Base-by-base conservation (phyloP, 2,888 invertebrate genomes). In the Anticlea derivata region DNA sequence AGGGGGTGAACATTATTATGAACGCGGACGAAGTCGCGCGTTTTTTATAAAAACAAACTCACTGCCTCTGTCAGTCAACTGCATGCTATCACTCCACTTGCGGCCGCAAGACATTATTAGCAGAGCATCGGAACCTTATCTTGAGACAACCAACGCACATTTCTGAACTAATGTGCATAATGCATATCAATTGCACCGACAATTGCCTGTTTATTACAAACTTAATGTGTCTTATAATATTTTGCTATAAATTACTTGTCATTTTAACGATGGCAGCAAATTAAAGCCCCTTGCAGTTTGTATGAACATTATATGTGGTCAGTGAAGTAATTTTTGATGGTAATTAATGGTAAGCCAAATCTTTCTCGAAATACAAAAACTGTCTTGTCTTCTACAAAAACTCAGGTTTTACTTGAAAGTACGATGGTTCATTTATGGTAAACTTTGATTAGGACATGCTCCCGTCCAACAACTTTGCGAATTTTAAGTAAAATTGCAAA, bases 111-210 rank as follows among this genome's bases (percentile, higher is more conserved):
- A 46, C 58, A 51, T 63, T n/a, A n/a, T n/a, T 61, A 57, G 51
- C 45, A 63, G 58, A 63, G 56, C 51, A 59, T 57, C 41, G 57
- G 44, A 48, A 54, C 62, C 65, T 65, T 68, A 67, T 69, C 63
- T 65, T 43, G 49, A 63, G 66, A 65, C 65, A 70, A 64, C 58
- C 65, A 70, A 64, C 58, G 68, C 52, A 66, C 68, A 65, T 66
- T 66, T 63, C 55, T 60, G 50, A 40, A 43, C 33, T 47, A 39
- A 56, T 50, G 33, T 51, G 44, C 51, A 50, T 50, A 40, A 57
- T 50, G 30, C 48, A 49, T 60, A 58, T 56, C 40, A 50, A 49
- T 49, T 55, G 55, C 53, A 50, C 49, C 22, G 26, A 35, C 50
- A 53, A 50, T 52, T 23, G 40, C 44, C 31, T 51, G 50, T 51